Evolutionary conservation across 2,113 vertebrate genomes (phyloP), one percentile per base, ranked within the genome.

Genomic region (Calcarius ornatus): DNA sequence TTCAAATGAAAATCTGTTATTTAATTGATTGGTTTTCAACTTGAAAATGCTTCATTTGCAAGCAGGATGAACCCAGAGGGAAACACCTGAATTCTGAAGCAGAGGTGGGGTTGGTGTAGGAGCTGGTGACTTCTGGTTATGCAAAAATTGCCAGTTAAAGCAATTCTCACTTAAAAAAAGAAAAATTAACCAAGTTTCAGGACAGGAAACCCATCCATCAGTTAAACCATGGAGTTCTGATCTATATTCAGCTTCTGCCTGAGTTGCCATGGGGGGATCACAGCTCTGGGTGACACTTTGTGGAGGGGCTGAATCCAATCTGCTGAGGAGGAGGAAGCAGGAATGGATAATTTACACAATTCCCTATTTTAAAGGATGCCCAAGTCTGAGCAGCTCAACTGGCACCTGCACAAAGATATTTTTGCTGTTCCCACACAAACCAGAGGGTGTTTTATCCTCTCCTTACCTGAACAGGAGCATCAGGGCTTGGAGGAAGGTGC

Each of bases 391-490:
- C 50, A 57, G 68, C 84, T 70, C 25, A 61, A 28, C 4, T 31
- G 50, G 27, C 35, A 21, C 1, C 14, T 12, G 27, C 22, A 43
- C 33, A 23, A 40, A 22, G 16, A 15, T 5, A 31, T 13, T 25
- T 38, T 30, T 42, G 17, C 8, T 30, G 45, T 4, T 72, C 11
- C 1, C 18, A 15, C 19, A 4, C 33, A 48, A 22, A 21, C 6
- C 19, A 14, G n/a, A 7, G 1, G 10, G 24, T 10, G 8, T 72
- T 54, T 40, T 15, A 5, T 21, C 20, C 43, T 37, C 15, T 13
- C 25, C 38, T 96, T 83, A 99, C 99, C 99, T 99, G 98, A 99
- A 99, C 16, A 99, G 97, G 48, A 99, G 98, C 99, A 99, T 99
- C 90, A 99, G 95, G 16, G 99, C 99, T 77, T 99, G 99, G 15